Conservation (phyloP, 2,113 vertebrate genomes). For the Nothoprocta perdicaria region DNA sequence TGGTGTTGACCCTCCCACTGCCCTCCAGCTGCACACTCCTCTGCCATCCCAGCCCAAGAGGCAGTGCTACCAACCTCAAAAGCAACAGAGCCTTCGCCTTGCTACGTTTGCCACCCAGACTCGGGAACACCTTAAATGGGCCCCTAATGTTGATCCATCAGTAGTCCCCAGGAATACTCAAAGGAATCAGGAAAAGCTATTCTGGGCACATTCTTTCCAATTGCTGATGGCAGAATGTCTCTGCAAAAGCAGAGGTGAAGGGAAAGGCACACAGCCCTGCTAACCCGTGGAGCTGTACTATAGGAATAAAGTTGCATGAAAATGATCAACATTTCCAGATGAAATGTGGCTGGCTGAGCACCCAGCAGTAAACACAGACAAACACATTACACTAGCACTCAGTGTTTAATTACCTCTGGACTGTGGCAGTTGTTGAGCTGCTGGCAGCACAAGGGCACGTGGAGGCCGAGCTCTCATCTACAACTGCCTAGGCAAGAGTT, state of each 20-base stretch:
- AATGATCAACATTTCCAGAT: not conserved
- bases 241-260: not conserved
- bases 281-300: not conserved
- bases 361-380: not conserved
- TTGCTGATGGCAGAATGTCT: not conserved
- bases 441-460: not conserved
- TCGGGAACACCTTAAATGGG: not conserved
- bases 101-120: not conserved
- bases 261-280: not conserved
- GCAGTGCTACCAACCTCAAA: not conserved
- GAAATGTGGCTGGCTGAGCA: slow-evolving; percentile 25
- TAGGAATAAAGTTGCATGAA: not conserved
- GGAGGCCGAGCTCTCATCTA: not conserved
- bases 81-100: not conserved
- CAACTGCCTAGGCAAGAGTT: not conserved
- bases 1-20: not conserved
- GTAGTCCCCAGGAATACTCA: not conserved
- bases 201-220: not conserved
- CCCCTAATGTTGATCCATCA: not conserved
- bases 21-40: not conserved
- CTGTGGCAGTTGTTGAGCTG: slow-evolving; percentile 22
- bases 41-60: not conserved
- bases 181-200: not conserved
- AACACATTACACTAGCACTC: not conserved
- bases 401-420: slow-evolving; percentile 53